phyloP scores from a whole-genome alignment of 2,888 invertebrate genomes.

The Eilema sororculum region DNA sequence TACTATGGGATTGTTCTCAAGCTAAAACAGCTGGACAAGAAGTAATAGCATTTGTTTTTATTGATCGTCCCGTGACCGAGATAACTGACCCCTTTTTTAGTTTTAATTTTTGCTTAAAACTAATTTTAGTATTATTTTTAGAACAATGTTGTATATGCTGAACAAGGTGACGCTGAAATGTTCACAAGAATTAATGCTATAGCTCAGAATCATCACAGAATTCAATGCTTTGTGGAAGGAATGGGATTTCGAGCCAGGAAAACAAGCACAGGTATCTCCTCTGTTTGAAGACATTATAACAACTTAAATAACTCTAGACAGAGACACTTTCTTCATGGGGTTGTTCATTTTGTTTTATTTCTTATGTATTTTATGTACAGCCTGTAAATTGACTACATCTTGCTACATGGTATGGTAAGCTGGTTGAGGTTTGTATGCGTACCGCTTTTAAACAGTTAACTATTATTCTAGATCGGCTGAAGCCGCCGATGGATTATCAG shows the following conservation, averaged over 20 bases:
- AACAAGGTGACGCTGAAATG: slow-evolving; percentile 89
- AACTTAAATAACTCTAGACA: not conserved
- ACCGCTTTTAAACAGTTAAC: too few species aligned
- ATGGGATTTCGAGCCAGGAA: slow-evolving; percentile 81
- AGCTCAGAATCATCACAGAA: slow-evolving; percentile 88
- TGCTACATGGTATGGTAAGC: too few species aligned
- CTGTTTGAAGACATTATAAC: not conserved
- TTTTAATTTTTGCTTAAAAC: not conserved
- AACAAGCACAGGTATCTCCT: slow-evolving; percentile 76
- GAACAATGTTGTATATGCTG: slow-evolving; percentile 82
- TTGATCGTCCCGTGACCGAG: not conserved
- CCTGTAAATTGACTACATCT: too few species aligned
- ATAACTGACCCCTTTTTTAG: not conserved
- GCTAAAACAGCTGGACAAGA: slow-evolving; percentile 50
- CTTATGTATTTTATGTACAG: not conserved
- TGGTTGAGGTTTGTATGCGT: too few species aligned
- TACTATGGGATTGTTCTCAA: slow-evolving; percentile 88
- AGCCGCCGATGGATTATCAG: too few species aligned
- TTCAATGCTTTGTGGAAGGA: slow-evolving; percentile 88
- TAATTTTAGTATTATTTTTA: slow-evolving; percentile 38
- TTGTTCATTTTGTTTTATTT: not conserved
- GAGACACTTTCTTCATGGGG: not conserved
- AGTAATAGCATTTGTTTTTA: not conserved
- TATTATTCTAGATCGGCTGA: too few species aligned
- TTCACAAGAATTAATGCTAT: slow-evolving; percentile 88